Percentiles rank a stretch among this genome's conserved stretches.
These are phyloP conservation scores for Bombus sibiricus DNA, from an alignment of 1,140 invertebrate genomes.

Conservation along the genomic window DNA sequence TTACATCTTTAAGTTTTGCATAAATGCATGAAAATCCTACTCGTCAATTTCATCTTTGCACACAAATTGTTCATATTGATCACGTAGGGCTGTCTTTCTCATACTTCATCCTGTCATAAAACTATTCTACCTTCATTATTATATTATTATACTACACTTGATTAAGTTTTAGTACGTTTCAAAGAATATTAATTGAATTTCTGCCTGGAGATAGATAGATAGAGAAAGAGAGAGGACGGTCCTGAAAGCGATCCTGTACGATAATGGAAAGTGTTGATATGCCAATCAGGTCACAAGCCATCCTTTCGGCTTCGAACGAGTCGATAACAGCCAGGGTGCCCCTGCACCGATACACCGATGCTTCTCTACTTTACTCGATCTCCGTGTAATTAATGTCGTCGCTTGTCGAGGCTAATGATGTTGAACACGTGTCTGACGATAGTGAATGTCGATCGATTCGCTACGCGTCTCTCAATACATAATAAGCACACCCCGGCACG, in stretches of 20 bases:
- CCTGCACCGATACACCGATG: slow-evolving; percentile 32
- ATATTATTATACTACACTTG: neutral
- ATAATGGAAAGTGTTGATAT: slow-evolving; percentile 5
- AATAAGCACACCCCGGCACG: slow-evolving; percentile 50
- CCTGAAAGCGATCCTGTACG: neutral
- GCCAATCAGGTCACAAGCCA: neutral
- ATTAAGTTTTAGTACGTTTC: no score
- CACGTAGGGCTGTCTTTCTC: neutral
- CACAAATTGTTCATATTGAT: no score
- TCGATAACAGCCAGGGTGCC: slow-evolving; percentile 26
- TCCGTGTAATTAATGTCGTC: slow-evolving; percentile 72
- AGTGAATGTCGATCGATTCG: slow-evolving; percentile 63
- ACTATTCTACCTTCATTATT: no score
- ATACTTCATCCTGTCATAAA: neutral
- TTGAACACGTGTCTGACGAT: slow-evolving; percentile 70
- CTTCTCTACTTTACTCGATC: slow-evolving; percentile 64
- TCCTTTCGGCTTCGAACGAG: slow-evolving; percentile 18
- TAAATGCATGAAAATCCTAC: no score
- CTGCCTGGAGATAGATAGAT: neutral
- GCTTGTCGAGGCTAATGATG: slow-evolving; percentile 70
- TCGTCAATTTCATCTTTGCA: no score
- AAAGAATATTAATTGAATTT: neutral
- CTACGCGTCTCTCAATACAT: slow-evolving; percentile 36
- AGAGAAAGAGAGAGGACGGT: neutral
- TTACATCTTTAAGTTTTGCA: no score